Conservation (phyloP, 2,113 vertebrate genomes). For the Ahaetulla prasina region DNA sequence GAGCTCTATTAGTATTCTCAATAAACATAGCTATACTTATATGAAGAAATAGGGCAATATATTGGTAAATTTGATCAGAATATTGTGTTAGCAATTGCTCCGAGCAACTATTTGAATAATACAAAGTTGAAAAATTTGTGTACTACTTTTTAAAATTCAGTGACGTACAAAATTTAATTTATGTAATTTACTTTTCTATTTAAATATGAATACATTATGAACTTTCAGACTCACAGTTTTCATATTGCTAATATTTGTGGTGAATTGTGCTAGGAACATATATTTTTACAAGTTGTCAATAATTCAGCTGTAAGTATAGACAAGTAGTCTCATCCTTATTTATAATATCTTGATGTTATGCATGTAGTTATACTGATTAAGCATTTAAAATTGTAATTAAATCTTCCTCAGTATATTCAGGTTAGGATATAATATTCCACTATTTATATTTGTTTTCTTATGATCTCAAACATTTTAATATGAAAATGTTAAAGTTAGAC, state of each 20-base stretch:
- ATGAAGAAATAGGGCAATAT: not conserved
- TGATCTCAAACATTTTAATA: not conserved
- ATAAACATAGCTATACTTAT: not conserved
- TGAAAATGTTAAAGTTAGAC: not conserved
- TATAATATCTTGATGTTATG: conserved; percentile 18
- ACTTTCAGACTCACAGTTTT: not conserved
- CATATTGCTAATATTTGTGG: not conserved
- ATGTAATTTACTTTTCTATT: not conserved
- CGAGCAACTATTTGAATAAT: not conserved
- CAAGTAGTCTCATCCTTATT: conserved; percentile 18
- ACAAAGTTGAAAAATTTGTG: not conserved
- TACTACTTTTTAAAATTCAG: not conserved
- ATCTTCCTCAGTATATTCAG: conserved; percentile 9
- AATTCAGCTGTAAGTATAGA: conserved; percentile 30
- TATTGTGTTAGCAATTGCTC: not conserved
- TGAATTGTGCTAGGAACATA: not conserved
- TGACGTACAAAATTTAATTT: not conserved
- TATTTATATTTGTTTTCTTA: not conserved
- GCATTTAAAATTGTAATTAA: conserved; percentile 43
- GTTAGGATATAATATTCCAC: conserved; percentile 1
- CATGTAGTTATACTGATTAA: conserved; percentile 29
- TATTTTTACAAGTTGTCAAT: conserved; percentile 26
- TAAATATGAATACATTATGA: not conserved
- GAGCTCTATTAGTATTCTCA: not conserved
- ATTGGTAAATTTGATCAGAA: not conserved